Conservation (phyloP, 2,888 invertebrate species). For the Corythucha ciliata region DNA sequence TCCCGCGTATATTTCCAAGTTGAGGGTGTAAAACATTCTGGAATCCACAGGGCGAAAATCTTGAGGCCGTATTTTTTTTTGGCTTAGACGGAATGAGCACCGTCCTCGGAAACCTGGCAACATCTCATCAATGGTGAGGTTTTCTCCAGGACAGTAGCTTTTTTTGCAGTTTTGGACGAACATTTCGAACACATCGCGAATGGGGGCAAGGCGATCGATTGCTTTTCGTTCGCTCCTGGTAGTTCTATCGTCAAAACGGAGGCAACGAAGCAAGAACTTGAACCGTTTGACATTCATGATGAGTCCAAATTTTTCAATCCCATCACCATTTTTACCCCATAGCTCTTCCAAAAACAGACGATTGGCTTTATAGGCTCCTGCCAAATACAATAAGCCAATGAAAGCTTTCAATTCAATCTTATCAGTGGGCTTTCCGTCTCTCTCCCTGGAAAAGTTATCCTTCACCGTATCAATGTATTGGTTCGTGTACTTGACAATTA, state of each 20-base stretch:
- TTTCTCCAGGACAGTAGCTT: constrained; percentile 1
- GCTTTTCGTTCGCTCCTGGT: constrained; percentile 3
- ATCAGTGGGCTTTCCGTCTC: constrained; percentile 31
- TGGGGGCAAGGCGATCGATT: no score
- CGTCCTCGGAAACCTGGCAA: constrained; percentile 9
- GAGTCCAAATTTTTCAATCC: constrained; percentile 36
- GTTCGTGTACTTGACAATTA: constrained; percentile 35
- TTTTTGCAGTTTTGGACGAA: constrained; percentile 13
- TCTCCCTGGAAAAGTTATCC: constrained; percentile 11
- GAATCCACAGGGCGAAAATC: constrained; percentile 10
- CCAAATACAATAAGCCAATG: constrained; percentile 37
- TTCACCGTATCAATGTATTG: constrained; percentile 30
- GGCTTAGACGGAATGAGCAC: constrained; percentile 7
- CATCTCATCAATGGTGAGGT: no score
- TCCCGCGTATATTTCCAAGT: constrained; percentile 27
- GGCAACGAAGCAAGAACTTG: constrained; percentile 23
- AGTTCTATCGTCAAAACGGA: constrained; percentile 8
- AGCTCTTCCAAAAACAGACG: constrained; percentile 32
- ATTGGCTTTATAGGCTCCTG: constrained; percentile 35
- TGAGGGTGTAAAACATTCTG: constrained; percentile 21
- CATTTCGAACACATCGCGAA: constrained; percentile 15
- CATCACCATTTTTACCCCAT: constrained; percentile 35
- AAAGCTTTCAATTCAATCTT: constrained; percentile 36
- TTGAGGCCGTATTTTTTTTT: background rate
- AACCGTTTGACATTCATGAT: constrained; percentile 30